Base-by-base conservation (phyloP, 2,888 invertebrate species). In the Ypsolopha scabrella region DNA sequence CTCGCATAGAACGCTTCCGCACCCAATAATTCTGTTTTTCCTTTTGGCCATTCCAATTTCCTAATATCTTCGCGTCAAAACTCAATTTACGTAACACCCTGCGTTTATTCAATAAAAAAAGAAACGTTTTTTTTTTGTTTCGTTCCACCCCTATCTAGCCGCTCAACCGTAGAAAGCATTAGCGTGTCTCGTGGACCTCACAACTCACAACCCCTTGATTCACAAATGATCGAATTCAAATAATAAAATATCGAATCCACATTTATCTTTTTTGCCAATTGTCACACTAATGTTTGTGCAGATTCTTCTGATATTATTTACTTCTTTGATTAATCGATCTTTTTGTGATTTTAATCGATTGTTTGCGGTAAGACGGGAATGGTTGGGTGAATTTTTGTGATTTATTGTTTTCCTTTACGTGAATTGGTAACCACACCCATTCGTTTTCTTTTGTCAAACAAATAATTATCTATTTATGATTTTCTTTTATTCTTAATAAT, bases 1-100 rank as follows among this genome's bases (percentile, higher is more conserved):
- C 76, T 70, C 70, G 68, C 68, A 65, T 67, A 69, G 68, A 72
- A 72, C 72, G 71, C 68, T 63, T 69, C 69, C 63, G 56, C 72
- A 72, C 73, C 67, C 74, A 67, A 73, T 82, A 78, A 80, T 77
- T 74, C 65, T 70, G 68, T 74, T 72, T 68, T 69, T 74, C 75
- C 74, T 70, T 24, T 57, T 70, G 80, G 79, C 75, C 76, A 78
- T 67, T 77, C 69, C 77, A 78, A 81, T 81, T 78, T 70, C 35
- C 65, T 75, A 78, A 78, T 72, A 80, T 72, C 69, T 70, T 67
- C 58, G 65, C 63, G 68, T 24, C 74, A 74, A 75, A 81, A 82
- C 71, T 76, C 68, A 70, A 80, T 82, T 83, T 79, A 74, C 74
- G 70, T 66, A 76, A 48, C 53, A 51, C 48, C 51, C 51, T 46